These are phyloP conservation scores for Sturnus vulgaris DNA, from an alignment of 2,113 vertebrate species.

Conservation along the genomic window DNA sequence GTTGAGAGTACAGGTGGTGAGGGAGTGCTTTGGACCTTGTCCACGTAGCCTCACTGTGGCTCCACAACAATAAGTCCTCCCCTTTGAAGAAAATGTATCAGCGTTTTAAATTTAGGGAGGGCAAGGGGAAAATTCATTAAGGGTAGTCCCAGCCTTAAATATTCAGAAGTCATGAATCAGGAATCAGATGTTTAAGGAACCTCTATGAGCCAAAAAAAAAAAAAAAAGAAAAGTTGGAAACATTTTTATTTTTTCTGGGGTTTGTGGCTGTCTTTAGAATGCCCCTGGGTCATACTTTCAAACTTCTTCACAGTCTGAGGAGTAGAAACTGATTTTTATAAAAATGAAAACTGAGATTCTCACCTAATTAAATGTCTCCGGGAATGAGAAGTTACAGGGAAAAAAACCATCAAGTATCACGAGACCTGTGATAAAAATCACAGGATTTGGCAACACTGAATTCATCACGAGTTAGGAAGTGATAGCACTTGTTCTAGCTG, in stretches of 20 bases:
- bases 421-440: constrained; percentile 32
- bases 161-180: neutral
- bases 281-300: constrained; percentile 12
- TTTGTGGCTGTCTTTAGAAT: constrained; percentile 16
- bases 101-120: neutral
- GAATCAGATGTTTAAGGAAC: neutral
- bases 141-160: neutral
- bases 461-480: constrained; percentile 4
- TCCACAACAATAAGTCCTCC: neutral
- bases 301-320: constrained; percentile 8
- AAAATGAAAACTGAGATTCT: constrained; percentile 46
- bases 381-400: neutral
- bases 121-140: neutral
- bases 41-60: neutral
- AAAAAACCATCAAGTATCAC: neutral
- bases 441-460: constrained; percentile 10
- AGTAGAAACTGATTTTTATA: constrained; percentile 17
- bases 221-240: neutral
- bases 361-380: constrained; percentile 23
- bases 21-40: neutral
- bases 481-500: constrained; percentile 41
- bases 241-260: neutral
- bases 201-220: neutral
- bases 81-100: neutral
- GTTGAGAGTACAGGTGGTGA: constrained; percentile 30